Evolutionary conservation across 2,888 invertebrate species (phyloP), one percentile per base, ranked within the genome.

Genomic region (Watsonalla binaria): DNA sequence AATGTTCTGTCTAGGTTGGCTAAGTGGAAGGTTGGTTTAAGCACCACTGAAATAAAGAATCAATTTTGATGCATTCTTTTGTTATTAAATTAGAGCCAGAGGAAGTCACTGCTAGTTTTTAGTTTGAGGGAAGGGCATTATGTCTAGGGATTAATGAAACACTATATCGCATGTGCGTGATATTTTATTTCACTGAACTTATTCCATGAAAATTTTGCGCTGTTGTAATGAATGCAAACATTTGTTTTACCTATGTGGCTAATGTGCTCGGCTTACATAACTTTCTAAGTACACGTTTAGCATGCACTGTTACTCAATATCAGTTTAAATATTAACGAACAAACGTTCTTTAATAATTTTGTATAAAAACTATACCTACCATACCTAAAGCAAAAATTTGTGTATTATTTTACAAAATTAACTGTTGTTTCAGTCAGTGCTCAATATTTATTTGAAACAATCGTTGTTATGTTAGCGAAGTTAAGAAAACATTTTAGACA

Each of bases 171-270:
- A 88, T 90, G 90, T 89, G 89, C 89, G 88, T 88, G 84, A 88
- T 85, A 86, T 82, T 88, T 87, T 87, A 89, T 86, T 86, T 76
- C 82, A 84, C 77, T 82, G 84, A 86, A 88, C 83, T 83, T 83
- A 80, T 80, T 80, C 76, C 81, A 78, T 76, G 79, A 82, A 68
- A 81, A 78, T 78, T 79, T 84, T 81, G 83, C 86, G 80, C 78
- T 81, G 77, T 82, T 82, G 24, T 79, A 85, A 82, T 82, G 71
- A 80, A 78, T 78, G 78, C 79, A 80, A 82, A 78, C 61, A 78
- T 85, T 82, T 73, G 72, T 79, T 75, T 76, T 37, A 81, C 78
- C 81, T 85, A 86, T 82, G 85, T 83, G 80, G 80, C 83, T 86
- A 88, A 84, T 84, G 89, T 88, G 89, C 88, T 84, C 74, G 68